These are phyloP conservation scores for Amniataba percoides DNA, from an alignment of 2,797 vertebrate genomes.

Conservation along the genomic window DNA sequence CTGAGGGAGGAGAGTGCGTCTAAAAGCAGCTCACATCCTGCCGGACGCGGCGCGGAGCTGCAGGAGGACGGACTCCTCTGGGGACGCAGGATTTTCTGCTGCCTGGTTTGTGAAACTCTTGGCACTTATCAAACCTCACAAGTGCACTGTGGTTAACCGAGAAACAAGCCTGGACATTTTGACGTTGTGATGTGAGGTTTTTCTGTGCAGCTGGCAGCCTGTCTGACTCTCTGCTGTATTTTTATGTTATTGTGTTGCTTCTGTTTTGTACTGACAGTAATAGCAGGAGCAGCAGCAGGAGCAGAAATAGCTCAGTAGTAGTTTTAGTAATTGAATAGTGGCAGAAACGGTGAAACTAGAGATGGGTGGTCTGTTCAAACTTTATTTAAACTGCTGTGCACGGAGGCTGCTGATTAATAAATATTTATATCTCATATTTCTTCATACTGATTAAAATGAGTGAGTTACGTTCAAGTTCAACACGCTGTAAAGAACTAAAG, in stretches of 20 bases:
- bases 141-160: constrained; percentile 45
- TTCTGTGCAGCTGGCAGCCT: constrained; percentile 28
- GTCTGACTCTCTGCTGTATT: constrained; percentile 17
- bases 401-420: too few relatives aligned
- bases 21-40: neutral
- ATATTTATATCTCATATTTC: too few relatives aligned
- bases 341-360: too few relatives aligned
- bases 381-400: too few relatives aligned
- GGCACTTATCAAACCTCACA: constrained; percentile 22
- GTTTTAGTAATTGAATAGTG: too few relatives aligned
- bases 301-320: neutral
- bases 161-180: constrained; percentile 44
- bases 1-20: neutral
- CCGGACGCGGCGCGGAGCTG: neutral
- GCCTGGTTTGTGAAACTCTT: constrained; percentile 27
- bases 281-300: constrained; percentile 11
- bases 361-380: too few relatives aligned
- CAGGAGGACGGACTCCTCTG: constrained; percentile 5
- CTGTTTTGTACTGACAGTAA: constrained; percentile 14
- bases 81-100: neutral
- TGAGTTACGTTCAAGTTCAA: too few relatives aligned
- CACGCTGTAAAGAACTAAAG: too few relatives aligned
- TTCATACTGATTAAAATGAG: too few relatives aligned
- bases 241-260: constrained; percentile 11
- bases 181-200: constrained; percentile 25